Percentiles rank a stretch among this genome's conserved stretches.
phyloP scores from a whole-genome alignment of 2,113 vertebrate species.

The Oreochromis tanganicae region DNA sequence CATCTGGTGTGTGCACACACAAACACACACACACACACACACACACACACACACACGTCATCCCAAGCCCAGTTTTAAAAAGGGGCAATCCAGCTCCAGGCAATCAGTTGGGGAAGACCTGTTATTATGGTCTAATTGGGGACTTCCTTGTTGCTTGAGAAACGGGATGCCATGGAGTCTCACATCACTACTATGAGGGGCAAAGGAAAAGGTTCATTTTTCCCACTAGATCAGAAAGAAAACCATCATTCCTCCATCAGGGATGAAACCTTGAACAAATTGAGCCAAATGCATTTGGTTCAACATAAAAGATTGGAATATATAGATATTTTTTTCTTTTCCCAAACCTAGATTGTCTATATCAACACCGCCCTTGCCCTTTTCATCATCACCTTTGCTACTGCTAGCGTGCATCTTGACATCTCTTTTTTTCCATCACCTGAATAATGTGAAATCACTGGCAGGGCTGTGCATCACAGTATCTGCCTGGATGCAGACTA shows the following conservation, averaged over 20 bases:
- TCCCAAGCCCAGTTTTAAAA: conserved; percentile 24
- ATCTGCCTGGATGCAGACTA: neutral
- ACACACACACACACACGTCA: neutral
- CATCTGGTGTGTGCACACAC: neutral
- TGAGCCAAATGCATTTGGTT: neutral
- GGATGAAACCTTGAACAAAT: neutral
- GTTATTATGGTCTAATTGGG: conserved; percentile 46
- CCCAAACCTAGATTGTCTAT: neutral
- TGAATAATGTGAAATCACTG: neutral
- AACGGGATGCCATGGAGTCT: neutral
- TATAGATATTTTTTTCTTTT: neutral
- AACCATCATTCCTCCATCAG: neutral
- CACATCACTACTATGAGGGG: neutral
- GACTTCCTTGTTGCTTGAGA: conserved; percentile 28
- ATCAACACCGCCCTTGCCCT: neutral
- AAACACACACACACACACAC: neutral
- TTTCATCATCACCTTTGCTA: neutral
- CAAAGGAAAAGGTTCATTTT: neutral
- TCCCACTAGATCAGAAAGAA: neutral
- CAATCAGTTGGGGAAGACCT: conserved; percentile 46
- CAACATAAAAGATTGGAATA: neutral
- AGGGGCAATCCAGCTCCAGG: conserved; percentile 10
- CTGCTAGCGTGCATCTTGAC: neutral
- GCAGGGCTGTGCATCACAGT: neutral
- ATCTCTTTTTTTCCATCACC: neutral